These are phyloP conservation scores for Diadema setosum DNA, from an alignment of 35 echinoderm and acorn worm species.

Conservation along the genomic window DNA sequence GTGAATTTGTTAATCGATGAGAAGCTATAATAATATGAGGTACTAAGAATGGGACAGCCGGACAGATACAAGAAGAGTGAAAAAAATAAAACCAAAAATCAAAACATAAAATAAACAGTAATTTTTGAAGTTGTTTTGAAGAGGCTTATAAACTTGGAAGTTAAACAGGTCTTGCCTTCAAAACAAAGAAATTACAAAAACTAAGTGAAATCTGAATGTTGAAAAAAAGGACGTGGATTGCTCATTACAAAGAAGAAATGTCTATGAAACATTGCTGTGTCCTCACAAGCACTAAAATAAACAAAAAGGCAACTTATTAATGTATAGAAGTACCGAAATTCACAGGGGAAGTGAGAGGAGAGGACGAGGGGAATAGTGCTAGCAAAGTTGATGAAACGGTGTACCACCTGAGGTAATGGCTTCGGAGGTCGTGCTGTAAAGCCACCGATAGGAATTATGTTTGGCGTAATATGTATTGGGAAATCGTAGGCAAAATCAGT, in stretches of 20 bases:
- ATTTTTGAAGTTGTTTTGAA: no score
- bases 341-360: neutral
- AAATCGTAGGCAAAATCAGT: neutral
- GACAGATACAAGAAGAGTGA: neutral
- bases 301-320: neutral
- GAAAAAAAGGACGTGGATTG: no score
- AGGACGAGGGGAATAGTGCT: neutral
- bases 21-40: neutral
- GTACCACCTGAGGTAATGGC: neutral
- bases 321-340: neutral
- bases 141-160: no score
- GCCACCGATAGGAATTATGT: conserved; percentile 50
- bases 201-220: no score
- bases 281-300: neutral
- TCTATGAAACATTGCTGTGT: neutral
- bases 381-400: neutral
- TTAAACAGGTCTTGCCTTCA: no score
- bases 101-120: no score
- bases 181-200: no score
- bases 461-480: conserved; percentile 24
- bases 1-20: neutral
- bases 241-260: no score
- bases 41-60: neutral
- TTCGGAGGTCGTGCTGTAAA: neutral
- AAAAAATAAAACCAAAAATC: no score